Evolutionary conservation across 2,888 invertebrate genomes (phyloP).

Genomic region (Lymantria dispar): DNA sequence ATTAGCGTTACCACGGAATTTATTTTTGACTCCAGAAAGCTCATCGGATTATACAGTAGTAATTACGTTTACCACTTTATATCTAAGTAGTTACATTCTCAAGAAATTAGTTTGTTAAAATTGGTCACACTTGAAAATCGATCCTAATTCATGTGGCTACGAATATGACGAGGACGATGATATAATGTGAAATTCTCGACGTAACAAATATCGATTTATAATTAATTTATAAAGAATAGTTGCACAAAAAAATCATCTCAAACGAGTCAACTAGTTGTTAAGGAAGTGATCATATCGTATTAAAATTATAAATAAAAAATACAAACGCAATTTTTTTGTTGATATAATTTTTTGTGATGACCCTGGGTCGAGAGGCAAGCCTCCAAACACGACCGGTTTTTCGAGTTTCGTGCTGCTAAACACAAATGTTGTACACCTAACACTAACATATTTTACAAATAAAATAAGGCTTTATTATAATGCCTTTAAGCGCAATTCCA

Average conservation of each 20-base stretch:
- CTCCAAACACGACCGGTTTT: conserved; percentile 62
- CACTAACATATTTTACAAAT: conserved; percentile 5
- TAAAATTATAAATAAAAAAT: conserved; percentile 22
- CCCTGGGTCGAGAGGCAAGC: conserved; percentile 62
- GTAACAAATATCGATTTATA: not conserved
- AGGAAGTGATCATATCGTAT: conserved; percentile 12
- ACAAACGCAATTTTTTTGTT: conserved; percentile 23
- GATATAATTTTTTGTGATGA: conserved; percentile 40
- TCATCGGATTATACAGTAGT: too few relatives aligned
- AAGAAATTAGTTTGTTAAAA: too few relatives aligned
- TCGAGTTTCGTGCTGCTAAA: conserved; percentile 46
- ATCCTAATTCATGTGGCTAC: too few relatives aligned
- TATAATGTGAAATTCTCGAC: too few relatives aligned
- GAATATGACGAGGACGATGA: too few relatives aligned
- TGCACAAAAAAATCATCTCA: not conserved
- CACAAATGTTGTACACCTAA: conserved; percentile 22
- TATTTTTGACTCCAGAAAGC: too few relatives aligned
- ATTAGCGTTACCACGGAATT: too few relatives aligned
- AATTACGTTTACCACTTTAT: too few relatives aligned
- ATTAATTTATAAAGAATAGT: not conserved
- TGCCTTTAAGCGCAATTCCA: conserved; percentile 8
- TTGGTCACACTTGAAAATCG: too few relatives aligned
- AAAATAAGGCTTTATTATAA: conserved; percentile 19
- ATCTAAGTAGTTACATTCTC: too few relatives aligned
- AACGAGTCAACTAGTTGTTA: conserved; percentile 3